phyloP scores from a whole-genome alignment of 2,888 invertebrate genomes.

The Operophtera brumata region DNA sequence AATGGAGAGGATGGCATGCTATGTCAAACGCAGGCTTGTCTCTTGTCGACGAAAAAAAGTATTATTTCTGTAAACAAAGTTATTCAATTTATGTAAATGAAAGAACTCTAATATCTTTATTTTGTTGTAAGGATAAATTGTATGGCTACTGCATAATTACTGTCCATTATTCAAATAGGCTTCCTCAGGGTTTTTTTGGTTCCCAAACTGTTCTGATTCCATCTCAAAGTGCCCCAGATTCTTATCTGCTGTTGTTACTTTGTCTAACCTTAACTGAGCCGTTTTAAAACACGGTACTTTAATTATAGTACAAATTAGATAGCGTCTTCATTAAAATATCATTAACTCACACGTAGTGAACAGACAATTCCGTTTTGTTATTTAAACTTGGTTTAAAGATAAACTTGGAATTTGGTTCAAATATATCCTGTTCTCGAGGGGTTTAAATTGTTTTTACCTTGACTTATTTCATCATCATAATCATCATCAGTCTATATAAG shows the following conservation, averaged over 20 bases:
- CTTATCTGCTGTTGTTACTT: not conserved
- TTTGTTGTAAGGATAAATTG: conserved; percentile 3
- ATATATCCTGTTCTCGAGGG: too few relatives aligned
- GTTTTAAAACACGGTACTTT: conserved; percentile 19
- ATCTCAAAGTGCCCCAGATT: conserved; percentile 1
- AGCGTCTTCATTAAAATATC: conserved; percentile 30
- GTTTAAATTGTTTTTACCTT: too few relatives aligned
- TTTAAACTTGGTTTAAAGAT: not conserved
- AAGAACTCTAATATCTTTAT: conserved; percentile 13
- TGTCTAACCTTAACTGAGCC: conserved; percentile 2
- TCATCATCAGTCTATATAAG: too few relatives aligned
- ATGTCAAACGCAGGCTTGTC: too few relatives aligned
- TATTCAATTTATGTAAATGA: conserved; percentile 9
- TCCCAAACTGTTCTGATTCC: conserved; percentile 2
- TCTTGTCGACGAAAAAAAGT: too few relatives aligned
- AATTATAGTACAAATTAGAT: conserved; percentile 34
- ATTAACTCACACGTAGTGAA: conserved; percentile 23
- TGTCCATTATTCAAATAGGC: conserved; percentile 9
- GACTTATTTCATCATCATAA: too few relatives aligned
- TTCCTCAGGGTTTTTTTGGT: not conserved
- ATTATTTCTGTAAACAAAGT: too few relatives aligned
- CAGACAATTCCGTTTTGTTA: conserved; percentile 21
- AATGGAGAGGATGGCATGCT: too few relatives aligned
- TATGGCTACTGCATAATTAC: conserved; percentile 1
- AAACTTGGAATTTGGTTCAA: too few relatives aligned